Evolutionary conservation across 2,113 vertebrate species (phyloP), one percentile per base, ranked within the genome.

Genomic region (Psophia crepitans): DNA sequence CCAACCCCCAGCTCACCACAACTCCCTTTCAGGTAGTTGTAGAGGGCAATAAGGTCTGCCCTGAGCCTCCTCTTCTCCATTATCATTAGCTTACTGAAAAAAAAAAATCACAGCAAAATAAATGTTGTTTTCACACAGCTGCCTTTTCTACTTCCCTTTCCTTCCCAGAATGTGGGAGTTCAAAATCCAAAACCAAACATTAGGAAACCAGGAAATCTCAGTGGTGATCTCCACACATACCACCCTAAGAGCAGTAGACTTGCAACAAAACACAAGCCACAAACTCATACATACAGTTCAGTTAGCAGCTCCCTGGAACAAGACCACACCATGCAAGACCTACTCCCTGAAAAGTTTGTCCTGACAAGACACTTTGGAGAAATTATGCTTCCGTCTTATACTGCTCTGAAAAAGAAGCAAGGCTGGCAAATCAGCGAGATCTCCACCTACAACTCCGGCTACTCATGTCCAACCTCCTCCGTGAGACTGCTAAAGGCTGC

Each of bases 111-210:
- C 74, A 89, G 70, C 53, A 89, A 91, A 96, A 87, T 63, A 92
- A 66, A 90, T 84, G 64, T 41, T 81, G 63, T 60, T 92, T 93
- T 74, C 88, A 82, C 61, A 51, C 80, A 89, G 89, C 77, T 96
- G 87, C 44, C 33, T 49, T 75, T 95, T 69, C 66, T 57, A 30
- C 48, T 87, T 89, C 81, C 43, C 44, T 79, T 78, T 56, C 48
- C 32, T 39, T 91, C 48, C 30, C 39, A 91, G 37, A 83, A 93
- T 1, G 18, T 90, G 91, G 70, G 94, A 89, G 87, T 94, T 96
- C 89, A 76, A 39, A 96, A 61, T 53, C 35, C 37, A 57, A 93
- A 89, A 61, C 4, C 65, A 91, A 96, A 91, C 66, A 79, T 39
- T 48, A 73, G 48, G 53, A 87, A 79, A 84, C 32, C 39, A 76